Percentiles rank a stretch among this genome's conserved stretches.
phyloP scores from a whole-genome alignment of 2,888 invertebrate species.

The Cremastobaeus sp. region DNA sequence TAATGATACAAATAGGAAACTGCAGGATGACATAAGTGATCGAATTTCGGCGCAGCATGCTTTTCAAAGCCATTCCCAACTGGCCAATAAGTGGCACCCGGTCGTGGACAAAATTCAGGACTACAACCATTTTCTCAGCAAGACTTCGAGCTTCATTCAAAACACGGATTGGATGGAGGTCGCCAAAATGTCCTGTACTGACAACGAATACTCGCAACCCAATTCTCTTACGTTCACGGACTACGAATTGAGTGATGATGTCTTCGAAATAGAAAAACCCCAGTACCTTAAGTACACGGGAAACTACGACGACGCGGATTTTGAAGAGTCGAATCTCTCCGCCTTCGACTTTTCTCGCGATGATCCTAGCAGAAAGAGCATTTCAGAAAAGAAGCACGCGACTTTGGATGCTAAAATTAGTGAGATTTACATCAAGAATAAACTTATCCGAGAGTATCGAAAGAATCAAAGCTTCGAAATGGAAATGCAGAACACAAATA shows the following conservation, averaged over 20 bases:
- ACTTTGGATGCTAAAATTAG: slow-evolving; percentile 96
- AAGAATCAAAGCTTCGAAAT: slow-evolving; percentile 78
- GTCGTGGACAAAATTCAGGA: no score
- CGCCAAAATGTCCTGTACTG: no score
- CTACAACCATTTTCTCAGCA: no score
- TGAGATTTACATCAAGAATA: slow-evolving; percentile 94
- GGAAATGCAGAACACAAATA: no score
- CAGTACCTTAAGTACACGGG: slow-evolving; percentile 80
- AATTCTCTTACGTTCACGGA: no score
- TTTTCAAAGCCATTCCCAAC: no score
- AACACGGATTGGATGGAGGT: no score
- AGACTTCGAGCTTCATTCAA: no score
- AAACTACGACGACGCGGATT: slow-evolving; percentile 86
- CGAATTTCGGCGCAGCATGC: no score
- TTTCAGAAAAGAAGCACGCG: slow-evolving; percentile 98
- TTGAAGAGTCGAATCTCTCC: slow-evolving; percentile 81
- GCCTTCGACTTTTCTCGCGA: slow-evolving; percentile 86
- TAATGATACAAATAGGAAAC: slow-evolving; percentile 79
- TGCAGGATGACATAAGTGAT: slow-evolving; percentile 69
- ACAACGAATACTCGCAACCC: no score
- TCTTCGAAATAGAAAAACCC: slow-evolving; percentile 70
- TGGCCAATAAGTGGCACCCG: no score
- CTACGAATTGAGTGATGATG: slow-evolving; percentile 68
- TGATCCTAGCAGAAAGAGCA: slow-evolving; percentile 96
- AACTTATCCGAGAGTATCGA: slow-evolving; percentile 84